phyloP scores from a whole-genome alignment of 2,888 invertebrate genomes.

The Melikaiella ostensackeni region DNA sequence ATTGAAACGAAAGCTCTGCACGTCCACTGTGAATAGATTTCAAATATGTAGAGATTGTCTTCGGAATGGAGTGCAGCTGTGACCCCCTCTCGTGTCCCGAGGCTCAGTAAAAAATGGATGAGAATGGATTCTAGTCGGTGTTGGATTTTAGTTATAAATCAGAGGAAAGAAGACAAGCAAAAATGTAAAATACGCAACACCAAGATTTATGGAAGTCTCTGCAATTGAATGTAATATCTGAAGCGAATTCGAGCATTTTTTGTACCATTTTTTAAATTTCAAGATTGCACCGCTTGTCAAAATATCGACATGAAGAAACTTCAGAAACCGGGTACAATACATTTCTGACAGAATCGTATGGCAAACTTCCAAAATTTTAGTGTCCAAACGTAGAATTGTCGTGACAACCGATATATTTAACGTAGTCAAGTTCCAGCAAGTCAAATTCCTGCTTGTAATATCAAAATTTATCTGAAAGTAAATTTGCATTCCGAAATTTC shows the following conservation, averaged over 20 bases:
- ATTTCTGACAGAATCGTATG: neutral
- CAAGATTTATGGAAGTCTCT: neutral
- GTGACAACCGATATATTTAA: conserved; percentile 23
- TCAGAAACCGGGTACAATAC: neutral
- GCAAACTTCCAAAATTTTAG: conserved; percentile 19
- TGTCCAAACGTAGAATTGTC: conserved; percentile 1
- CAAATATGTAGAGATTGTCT: conserved; percentile 73
- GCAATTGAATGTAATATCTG: neutral
- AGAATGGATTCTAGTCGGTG: conserved; percentile 12
- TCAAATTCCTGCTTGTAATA: neutral
- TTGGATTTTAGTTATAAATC: conserved; percentile 23
- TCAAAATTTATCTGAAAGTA: too few species aligned
- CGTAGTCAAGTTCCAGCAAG: neutral
- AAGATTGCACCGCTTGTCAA: neutral
- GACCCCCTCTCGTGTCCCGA: conserved; percentile 53
- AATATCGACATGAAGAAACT: conserved; percentile 7
- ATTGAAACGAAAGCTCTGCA: conserved; percentile 56
- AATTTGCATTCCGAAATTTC: too few species aligned
- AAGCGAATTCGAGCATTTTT: neutral
- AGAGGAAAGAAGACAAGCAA: neutral
- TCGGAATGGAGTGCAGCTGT: conserved; percentile 70
- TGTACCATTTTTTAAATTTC: neutral
- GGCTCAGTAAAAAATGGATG: conserved; percentile 24
- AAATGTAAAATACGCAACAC: neutral
- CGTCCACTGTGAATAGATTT: conserved; percentile 65